Evolutionary conservation across 2,888 invertebrate genomes (phyloP).

Genomic region (Hydrotaea cyrtoneurina): DNA sequence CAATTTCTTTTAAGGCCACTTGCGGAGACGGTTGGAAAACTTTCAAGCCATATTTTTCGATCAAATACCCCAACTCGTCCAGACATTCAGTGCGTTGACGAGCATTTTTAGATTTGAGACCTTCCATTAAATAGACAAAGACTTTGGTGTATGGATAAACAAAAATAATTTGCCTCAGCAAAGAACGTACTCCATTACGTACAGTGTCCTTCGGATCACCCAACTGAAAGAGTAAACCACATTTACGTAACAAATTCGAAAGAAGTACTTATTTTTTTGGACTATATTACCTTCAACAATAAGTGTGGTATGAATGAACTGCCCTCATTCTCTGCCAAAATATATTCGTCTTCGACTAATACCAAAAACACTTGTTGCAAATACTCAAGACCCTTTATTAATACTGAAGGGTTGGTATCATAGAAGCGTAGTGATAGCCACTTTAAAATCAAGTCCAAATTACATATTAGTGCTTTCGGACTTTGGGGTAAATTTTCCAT

Average conservation of each 20-base stretch:
- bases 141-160: constrained; percentile 94
- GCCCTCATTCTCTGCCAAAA: constrained; percentile 94
- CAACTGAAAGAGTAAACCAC: constrained; percentile 82
- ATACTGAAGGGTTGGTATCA: constrained; percentile 98
- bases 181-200: constrained; percentile 91
- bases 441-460: constrained; percentile 96
- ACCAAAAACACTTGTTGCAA: constrained; percentile 90
- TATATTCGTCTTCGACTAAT: constrained; percentile 90
- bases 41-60: constrained; percentile 91
- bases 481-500: constrained; percentile 91
- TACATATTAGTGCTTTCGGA: constrained; percentile 90
- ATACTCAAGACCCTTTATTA: constrained; percentile 97
- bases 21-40: constrained; percentile 91
- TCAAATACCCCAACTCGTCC: constrained; percentile 92
- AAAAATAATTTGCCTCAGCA: constrained; percentile 91
- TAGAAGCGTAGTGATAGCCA: constrained; percentile 98
- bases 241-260: not conserved
- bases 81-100: constrained; percentile 97
- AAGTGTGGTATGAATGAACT: constrained; percentile 97
- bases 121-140: constrained; percentile 95
- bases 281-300: constrained; percentile 88
- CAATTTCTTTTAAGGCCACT: constrained; percentile 90
- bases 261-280: not conserved
- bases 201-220: constrained; percentile 98
- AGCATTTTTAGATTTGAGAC: constrained; percentile 97